These are phyloP conservation scores for Micromys minutus DNA, from an alignment of 2,113 vertebrate species.

Conservation along the genomic window DNA sequence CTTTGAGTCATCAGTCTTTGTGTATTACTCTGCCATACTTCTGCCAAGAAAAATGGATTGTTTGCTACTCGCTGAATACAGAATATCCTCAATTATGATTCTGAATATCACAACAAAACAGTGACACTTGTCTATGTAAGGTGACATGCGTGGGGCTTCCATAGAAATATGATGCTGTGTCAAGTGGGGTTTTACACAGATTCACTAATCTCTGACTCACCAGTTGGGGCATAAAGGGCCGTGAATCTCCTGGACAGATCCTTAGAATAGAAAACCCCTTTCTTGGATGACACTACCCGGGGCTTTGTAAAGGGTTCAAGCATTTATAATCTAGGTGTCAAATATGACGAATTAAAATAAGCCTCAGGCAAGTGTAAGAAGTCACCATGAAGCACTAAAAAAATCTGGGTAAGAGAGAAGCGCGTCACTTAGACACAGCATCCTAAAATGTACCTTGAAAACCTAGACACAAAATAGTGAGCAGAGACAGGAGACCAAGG, in stretches of 20 bases:
- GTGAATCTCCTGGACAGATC: not conserved
- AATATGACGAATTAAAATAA: not conserved
- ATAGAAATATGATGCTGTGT: not conserved
- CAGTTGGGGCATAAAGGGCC: not conserved
- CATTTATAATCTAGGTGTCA: not conserved
- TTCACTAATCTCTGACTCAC: not conserved
- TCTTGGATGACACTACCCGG: not conserved
- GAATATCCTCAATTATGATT: not conserved
- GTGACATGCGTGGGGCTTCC: not conserved
- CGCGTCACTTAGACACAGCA: not conserved
- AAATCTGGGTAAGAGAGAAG: not conserved
- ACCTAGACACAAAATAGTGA: not conserved
- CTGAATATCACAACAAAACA: not conserved
- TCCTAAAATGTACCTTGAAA: not conserved
- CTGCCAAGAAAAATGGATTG: not conserved
- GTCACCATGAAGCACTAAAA: not conserved
- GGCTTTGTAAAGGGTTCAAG: not conserved
- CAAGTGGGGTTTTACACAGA: not conserved
- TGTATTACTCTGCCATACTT: not conserved
- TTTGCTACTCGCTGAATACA: not conserved
- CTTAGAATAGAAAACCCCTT: not conserved
- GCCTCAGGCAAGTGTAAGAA: conserved; percentile 18
- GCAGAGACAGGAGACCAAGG: not conserved
- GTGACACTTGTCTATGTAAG: not conserved
- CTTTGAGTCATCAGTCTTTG: not conserved